These are phyloP conservation scores for Cavia aperea DNA, from an alignment of 2,113 vertebrate species.

Conservation along the genomic window DNA sequence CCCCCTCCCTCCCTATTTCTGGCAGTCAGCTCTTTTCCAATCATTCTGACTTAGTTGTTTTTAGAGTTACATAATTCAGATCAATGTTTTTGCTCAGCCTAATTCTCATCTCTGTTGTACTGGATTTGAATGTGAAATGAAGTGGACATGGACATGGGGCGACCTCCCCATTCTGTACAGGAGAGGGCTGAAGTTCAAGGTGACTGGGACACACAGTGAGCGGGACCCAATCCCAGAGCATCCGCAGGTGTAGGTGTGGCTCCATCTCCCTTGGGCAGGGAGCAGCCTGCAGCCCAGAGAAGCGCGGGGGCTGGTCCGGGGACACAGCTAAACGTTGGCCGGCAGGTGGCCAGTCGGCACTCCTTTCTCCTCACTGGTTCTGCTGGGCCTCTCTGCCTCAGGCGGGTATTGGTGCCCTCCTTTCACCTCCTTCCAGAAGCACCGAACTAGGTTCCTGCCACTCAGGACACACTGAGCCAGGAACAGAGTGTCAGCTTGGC, in stretches of 20 bases:
- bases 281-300: not conserved
- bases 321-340: too few species aligned
- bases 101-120: not conserved
- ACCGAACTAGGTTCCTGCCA: too few species aligned
- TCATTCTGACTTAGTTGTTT: not conserved
- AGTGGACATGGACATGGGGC: not conserved
- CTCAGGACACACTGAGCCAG: too few species aligned
- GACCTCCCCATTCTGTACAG: not conserved
- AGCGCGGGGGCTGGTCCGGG: not conserved
- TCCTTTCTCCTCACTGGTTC: not conserved
- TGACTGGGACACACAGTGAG: too few species aligned
- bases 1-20: not conserved
- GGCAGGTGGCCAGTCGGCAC: not conserved
- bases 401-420: fast-evolving
- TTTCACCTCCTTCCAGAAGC: not conserved
- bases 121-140: not conserved
- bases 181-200: not conserved
- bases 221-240: not conserved
- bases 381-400: not conserved
- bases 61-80: not conserved
- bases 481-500: not conserved
- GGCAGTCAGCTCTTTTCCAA: not conserved
- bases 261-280: not conserved
- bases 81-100: not conserved
- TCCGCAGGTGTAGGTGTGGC: not conserved